Evolutionary conservation across 2,113 vertebrate species (phyloP), one percentile per base, ranked within the genome.

Genomic region (Columba livia): DNA sequence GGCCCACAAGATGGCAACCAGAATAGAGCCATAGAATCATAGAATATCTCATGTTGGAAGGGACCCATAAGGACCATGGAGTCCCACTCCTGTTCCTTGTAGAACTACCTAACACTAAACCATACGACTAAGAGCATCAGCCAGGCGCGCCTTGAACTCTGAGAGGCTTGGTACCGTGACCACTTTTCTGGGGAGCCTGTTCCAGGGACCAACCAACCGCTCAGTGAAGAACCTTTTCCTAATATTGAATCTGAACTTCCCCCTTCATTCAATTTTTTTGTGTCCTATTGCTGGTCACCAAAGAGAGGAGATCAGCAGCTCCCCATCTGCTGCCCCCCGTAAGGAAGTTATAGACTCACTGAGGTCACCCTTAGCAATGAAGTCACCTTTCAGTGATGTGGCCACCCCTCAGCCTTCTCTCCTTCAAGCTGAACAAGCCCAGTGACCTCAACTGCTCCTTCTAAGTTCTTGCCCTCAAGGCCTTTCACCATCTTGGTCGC

Each of bases 261-360:
- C 5, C 10, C 11, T 77, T 73, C 25, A 28, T 60, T 73, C 19
- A 2, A 7, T 69, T 84, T 83, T 26, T 12, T 60, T 0, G 1
- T 69, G n/a, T 84, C 8, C 11, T 56, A 5, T 26, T 1, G 0
- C 24, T 36, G 44, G 21, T 60, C 14, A 79, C 12, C 48, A 50
- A n/a, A 58, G 23, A 38, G 29, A 78, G 40, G 17, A 40, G 15
- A 64, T 69, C 50, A 61, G 8, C 15, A 42, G 2, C 32, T 84
- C 25, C 18, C 6, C 9, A 5, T 48, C 44, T 3, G 1, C 19
- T 69, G 11, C 11, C 2, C 8, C 5, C 2, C 2, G 9, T 54
- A 18, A 69, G 7, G 12, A 69, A 51, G 4, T 6, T 66, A 29
- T 47, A 72, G 38, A 8, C 32, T 56, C 4, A 0, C 5, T 20